These are phyloP conservation scores for Agrochola lychnidis DNA, from an alignment of 2,888 invertebrate species.

Conservation along the genomic window DNA sequence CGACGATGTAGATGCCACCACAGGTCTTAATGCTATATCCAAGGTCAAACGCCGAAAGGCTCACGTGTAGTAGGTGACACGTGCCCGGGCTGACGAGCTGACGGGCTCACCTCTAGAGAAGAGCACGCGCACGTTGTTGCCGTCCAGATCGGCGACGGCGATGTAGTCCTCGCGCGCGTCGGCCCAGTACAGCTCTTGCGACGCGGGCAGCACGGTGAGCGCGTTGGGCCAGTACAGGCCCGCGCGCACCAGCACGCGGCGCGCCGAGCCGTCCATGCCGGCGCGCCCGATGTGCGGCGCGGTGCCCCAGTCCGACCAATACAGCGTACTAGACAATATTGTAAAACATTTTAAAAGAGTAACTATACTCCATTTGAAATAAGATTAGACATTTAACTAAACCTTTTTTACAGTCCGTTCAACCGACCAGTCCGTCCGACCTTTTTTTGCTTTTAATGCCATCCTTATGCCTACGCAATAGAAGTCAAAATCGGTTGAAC, in stretches of 20 bases:
- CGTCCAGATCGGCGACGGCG: constrained; percentile 95
- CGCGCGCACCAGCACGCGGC: constrained; percentile 92
- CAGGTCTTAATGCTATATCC: not conserved
- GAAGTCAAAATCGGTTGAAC: too few species aligned
- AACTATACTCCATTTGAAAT: too few species aligned
- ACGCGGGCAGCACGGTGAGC: constrained; percentile 93
- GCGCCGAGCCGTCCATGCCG: constrained; percentile 95
- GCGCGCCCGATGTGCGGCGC: constrained; percentile 95
- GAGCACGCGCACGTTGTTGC: constrained; percentile 93
- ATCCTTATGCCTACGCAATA: too few species aligned
- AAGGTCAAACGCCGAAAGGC: too few species aligned
- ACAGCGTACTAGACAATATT: constrained; percentile 83
- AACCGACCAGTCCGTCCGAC: too few species aligned
- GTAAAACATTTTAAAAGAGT: too few species aligned
- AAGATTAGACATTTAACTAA: too few species aligned
- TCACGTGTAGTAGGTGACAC: not conserved
- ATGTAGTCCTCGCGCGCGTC: constrained; percentile 97
- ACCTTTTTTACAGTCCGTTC: too few species aligned
- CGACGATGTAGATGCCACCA: too few species aligned
- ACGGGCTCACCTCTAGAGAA: constrained; percentile 91
- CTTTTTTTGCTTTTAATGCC: too few species aligned
- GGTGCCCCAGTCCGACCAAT: constrained; percentile 97
- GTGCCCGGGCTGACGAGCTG: not conserved
- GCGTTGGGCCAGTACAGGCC: constrained; percentile 97
- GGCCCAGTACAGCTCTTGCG: constrained; percentile 95